Evolutionary conservation across 2,888 invertebrate genomes (phyloP).

Genomic region (Caenorhabditis panamensis): DNA sequence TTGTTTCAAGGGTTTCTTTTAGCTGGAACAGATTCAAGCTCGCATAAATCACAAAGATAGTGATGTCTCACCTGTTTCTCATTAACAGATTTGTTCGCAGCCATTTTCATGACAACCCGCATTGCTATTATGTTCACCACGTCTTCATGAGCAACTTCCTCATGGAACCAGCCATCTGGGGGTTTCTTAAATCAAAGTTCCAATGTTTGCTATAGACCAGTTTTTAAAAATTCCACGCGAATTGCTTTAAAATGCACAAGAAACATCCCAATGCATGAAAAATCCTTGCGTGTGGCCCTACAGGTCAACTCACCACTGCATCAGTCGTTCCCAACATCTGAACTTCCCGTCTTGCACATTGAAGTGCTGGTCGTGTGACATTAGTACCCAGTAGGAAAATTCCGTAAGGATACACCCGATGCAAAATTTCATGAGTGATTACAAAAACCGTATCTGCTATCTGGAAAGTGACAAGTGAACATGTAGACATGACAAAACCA

Average conservation of each 20-base stretch:
- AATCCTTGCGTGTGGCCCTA: too few species aligned
- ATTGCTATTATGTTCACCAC: slow-evolving; percentile 53
- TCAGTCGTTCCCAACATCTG: slow-evolving; percentile 34
- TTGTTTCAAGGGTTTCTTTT: slow-evolving; percentile 45
- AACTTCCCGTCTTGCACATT: slow-evolving; percentile 28
- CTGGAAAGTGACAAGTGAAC: too few species aligned
- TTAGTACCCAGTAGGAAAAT: background rate
- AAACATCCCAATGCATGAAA: too few species aligned
- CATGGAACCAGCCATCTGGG: slow-evolving; percentile 27
- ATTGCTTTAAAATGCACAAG: too few species aligned
- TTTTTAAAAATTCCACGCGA: too few species aligned
- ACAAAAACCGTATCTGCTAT: slow-evolving; percentile 55
- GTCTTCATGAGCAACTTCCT: slow-evolving; percentile 41
- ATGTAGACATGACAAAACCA: background rate
- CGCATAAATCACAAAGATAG: background rate
- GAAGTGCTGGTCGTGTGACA: slow-evolving; percentile 1
- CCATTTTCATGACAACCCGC: slow-evolving; percentile 47
- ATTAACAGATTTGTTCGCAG: slow-evolving; percentile 28
- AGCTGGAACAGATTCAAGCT: slow-evolving; percentile 7
- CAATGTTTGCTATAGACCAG: too few species aligned
- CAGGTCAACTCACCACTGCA: slow-evolving; percentile 44
- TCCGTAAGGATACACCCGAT: slow-evolving; percentile 41
- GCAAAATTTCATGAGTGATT: slow-evolving; percentile 51
- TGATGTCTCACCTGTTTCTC: slow-evolving; percentile 32
- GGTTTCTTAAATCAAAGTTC: slow-evolving; percentile 25